phyloP scores from a whole-genome alignment of 2,888 invertebrate genomes.

The Lithodes maja region DNA sequence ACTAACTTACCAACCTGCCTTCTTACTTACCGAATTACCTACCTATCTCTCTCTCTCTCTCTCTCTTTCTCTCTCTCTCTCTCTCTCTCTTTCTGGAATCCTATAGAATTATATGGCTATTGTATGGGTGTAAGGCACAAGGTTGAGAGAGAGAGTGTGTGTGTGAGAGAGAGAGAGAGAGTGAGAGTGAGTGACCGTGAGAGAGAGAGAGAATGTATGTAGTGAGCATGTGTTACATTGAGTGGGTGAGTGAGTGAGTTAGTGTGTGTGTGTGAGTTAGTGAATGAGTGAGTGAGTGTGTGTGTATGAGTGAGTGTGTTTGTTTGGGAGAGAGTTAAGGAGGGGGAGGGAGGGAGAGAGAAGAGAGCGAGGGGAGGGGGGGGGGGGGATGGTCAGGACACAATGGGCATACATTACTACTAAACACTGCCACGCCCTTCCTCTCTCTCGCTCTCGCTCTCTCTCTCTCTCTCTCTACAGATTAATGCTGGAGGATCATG shows the following conservation, averaged over 20 bases:
- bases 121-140: background rate
- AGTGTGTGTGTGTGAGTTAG: background rate
- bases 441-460: background rate
- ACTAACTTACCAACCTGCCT: too few relatives aligned
- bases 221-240: too few relatives aligned
- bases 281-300: background rate
- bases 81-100: background rate
- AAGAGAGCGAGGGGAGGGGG: background rate
- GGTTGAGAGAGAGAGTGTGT: background rate
- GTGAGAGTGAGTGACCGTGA: background rate
- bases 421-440: background rate
- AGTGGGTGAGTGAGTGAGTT: background rate
- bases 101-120: background rate
- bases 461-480: background rate
- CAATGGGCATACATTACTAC: background rate
- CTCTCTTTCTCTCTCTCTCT: background rate
- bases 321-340: background rate
- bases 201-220: background rate
- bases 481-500: background rate
- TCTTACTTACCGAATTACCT: too few relatives aligned
- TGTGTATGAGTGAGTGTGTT: background rate
- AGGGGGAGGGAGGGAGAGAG: conserved; percentile 5
- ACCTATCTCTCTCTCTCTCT: background rate
- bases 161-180: background rate
- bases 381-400: background rate